A percentile compares a stretch with the other conserved stretches of the same genome.
Evolutionary conservation across 1,140 invertebrate genomes (phyloP).

Genomic region (Orchesella cincta): DNA sequence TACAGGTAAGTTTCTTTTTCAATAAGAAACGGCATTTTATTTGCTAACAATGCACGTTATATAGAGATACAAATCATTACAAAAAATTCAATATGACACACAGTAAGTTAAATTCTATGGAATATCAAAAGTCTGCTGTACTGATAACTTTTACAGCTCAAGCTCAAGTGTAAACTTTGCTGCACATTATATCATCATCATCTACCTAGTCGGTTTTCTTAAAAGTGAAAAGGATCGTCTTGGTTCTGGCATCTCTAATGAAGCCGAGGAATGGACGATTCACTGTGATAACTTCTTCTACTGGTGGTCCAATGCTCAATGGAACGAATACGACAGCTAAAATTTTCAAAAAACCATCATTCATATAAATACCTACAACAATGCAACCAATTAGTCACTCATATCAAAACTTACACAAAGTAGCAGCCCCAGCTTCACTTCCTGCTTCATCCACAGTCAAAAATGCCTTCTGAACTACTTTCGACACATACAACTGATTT

Average conservation of each 20-base stretch:
- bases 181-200: neutral
- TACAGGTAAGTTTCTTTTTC: too few relatives aligned
- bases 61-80: too few relatives aligned
- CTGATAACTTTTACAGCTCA: too few relatives aligned
- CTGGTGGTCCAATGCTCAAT: slow-evolving; percentile 39
- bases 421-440: slow-evolving; percentile 64
- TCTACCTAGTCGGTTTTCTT: slow-evolving; percentile 8
- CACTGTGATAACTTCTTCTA: slow-evolving; percentile 41
- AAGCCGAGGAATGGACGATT: slow-evolving; percentile 46
- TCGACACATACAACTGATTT: slow-evolving; percentile 58
- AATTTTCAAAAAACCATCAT: neutral
- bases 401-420: slow-evolving; percentile 38
- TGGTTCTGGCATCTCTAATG: slow-evolving; percentile 31
- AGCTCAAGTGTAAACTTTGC: too few relatives aligned
- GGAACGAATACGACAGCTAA: slow-evolving; percentile 43
- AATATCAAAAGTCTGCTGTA: too few relatives aligned
- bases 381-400: neutral
- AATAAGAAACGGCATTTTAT: too few relatives aligned
- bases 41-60: too few relatives aligned
- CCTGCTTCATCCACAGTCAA: slow-evolving; percentile 68
- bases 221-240: slow-evolving; percentile 33
- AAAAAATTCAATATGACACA: too few relatives aligned
- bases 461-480: slow-evolving; percentile 64
- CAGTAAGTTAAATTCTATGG: too few relatives aligned
- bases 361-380: too few relatives aligned